Evolutionary conservation across 53 echinoderm and acorn worm genomes (phyloP).

Genomic region (Astropecten irregularis): DNA sequence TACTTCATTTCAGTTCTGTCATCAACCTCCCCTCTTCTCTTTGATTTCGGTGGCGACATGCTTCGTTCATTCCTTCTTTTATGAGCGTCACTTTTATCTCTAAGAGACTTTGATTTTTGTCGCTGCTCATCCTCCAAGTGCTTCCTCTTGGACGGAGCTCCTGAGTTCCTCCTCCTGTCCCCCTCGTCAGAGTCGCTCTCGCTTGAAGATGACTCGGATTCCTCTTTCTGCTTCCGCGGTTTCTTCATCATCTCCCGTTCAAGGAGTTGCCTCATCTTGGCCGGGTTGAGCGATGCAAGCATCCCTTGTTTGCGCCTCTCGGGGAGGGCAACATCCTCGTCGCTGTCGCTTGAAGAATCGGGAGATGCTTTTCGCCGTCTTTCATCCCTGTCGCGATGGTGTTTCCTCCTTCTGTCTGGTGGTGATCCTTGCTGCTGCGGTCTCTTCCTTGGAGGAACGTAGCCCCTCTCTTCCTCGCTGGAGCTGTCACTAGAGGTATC

Average conservation of each 20-base stretch:
- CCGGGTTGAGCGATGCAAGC: constrained; percentile 8
- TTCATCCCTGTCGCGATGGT: not conserved
- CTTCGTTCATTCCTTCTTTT: not conserved
- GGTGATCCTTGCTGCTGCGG: not conserved
- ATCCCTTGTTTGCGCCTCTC: not conserved
- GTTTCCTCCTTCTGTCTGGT: not conserved
- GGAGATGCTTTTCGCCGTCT: not conserved
- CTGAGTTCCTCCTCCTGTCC: not conserved
- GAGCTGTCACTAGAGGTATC: constrained; percentile 56
- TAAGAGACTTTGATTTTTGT: not conserved
- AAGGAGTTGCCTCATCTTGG: constrained; percentile 30
- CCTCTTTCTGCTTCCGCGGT: not conserved
- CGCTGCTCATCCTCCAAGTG: not conserved
- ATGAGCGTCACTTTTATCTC: not conserved
- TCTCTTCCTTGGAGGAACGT: constrained; percentile 16
- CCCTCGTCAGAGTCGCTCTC: constrained; percentile 30
- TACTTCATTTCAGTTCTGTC: not conserved
- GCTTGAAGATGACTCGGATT: constrained; percentile 29
- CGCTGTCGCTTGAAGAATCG: constrained; percentile 15
- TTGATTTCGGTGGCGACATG: not conserved
- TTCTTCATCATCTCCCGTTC: constrained; percentile 32
- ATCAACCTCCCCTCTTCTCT: not conserved
- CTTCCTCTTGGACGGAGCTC: not conserved
- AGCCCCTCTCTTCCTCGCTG: constrained; percentile 31
- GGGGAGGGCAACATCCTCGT: not conserved